These are phyloP conservation scores for Sardina pilchardus DNA, from an alignment of 2,113 vertebrate species.

Conservation along the genomic window DNA sequence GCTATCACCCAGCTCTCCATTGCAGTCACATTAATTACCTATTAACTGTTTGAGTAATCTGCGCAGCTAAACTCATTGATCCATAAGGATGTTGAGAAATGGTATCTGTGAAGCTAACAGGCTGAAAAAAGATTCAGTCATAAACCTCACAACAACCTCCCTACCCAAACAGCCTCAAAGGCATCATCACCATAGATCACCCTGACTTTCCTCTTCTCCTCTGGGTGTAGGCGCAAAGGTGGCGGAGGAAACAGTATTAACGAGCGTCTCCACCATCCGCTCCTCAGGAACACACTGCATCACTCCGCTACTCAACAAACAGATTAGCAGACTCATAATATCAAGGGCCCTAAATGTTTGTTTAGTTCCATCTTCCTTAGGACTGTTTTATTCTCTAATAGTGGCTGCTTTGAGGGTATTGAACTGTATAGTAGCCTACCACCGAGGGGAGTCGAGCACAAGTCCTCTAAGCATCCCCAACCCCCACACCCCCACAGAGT, in stretches of 20 bases:
- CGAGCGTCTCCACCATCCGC: neutral
- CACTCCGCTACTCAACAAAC: neutral
- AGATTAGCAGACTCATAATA: neutral
- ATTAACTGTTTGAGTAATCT: slow-evolving; percentile 42
- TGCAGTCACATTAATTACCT: slow-evolving; percentile 38
- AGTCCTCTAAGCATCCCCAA: neutral
- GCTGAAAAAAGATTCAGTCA: neutral
- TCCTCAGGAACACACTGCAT: neutral
- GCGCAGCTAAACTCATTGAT: slow-evolving; percentile 33
- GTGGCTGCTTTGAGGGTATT: neutral
- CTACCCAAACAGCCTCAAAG: neutral
- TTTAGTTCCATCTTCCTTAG: neutral
- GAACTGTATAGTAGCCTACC: too few relatives aligned
- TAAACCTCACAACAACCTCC: neutral
- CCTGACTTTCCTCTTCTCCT: neutral
- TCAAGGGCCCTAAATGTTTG: neutral
- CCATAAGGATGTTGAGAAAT: slow-evolving; percentile 23
- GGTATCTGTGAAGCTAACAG: neutral
- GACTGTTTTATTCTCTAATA: neutral
- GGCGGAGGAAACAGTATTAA: neutral
- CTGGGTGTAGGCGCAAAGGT: neutral
- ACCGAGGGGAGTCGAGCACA: neutral
- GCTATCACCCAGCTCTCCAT: slow-evolving; percentile 24
- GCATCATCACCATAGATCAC: neutral
- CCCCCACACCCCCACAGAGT: neutral